Percentiles rank a stretch among this genome's conserved stretches.
Conservation (phyloP, 2,797 vertebrate genomes). For the Amniataba percoides region DNA sequence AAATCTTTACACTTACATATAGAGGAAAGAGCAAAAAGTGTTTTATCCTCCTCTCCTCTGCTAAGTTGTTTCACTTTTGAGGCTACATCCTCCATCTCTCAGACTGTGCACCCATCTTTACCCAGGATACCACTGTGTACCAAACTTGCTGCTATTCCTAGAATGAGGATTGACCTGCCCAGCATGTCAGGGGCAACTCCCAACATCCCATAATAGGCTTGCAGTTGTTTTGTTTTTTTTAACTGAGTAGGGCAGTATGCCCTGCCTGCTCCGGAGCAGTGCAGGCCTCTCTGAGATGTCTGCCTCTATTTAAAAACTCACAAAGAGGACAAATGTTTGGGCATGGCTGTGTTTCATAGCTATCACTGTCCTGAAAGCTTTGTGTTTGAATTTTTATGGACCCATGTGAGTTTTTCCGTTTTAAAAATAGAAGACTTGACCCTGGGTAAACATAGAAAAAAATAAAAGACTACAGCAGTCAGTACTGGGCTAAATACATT, state of each 20-base stretch:
- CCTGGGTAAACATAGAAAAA: neutral
- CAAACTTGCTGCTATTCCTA: constrained; percentile 55
- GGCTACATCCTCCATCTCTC: neutral
- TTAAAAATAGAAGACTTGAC: neutral
- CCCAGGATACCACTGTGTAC: constrained; percentile 38
- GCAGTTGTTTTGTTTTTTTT: constrained; percentile 52
- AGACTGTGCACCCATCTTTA: constrained; percentile 9
- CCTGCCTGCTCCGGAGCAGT: constrained; percentile 39
- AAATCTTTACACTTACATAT: neutral
- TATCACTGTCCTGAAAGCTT: neutral
- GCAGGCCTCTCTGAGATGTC: constrained; percentile 50
- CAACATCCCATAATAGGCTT: constrained; percentile 61
- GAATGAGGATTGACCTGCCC: constrained; percentile 74
- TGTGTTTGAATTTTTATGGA: constrained; percentile 8
- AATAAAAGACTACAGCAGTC: neutral
- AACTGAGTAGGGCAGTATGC: constrained; percentile 44
- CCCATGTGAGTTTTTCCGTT: neutral
- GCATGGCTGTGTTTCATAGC: constrained; percentile 7
- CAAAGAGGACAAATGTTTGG: constrained; percentile 37
- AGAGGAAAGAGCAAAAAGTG: neutral
- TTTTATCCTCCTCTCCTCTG: neutral
- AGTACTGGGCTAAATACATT: neutral
- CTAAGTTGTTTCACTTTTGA: neutral
- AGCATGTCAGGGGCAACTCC: constrained; percentile 56
- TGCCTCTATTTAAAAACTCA: constrained; percentile 66